Evolutionary conservation across 2,797 vertebrate species (phyloP).

Genomic region (Discoglossus pictus): DNA sequence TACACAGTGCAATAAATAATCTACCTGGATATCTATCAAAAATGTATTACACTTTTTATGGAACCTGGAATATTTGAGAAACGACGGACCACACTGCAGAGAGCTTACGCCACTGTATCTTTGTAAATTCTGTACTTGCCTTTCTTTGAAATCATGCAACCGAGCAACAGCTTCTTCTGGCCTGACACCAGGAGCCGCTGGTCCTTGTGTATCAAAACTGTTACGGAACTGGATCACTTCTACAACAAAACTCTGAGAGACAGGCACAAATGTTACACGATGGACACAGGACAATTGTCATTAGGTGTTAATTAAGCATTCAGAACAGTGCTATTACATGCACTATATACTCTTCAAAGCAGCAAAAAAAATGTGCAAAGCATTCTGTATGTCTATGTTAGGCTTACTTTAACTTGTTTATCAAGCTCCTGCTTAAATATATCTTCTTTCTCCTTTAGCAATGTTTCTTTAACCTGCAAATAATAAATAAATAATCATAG

Average conservation of each 20-base stretch:
- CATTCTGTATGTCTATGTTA: too few relatives aligned
- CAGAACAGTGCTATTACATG: too few relatives aligned
- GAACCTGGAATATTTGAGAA: too few relatives aligned
- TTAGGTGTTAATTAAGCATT: too few relatives aligned
- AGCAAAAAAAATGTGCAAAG: conserved; percentile 2
- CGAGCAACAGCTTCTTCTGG: conserved; percentile 47
- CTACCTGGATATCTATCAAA: too few relatives aligned
- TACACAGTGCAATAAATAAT: too few relatives aligned
- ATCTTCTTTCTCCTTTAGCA: conserved; percentile 41
- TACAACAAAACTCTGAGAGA: conserved; percentile 43
- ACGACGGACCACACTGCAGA: too few relatives aligned
- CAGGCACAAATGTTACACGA: background rate
- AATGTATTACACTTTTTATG: too few relatives aligned
- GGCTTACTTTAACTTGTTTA: conserved; percentile 52
- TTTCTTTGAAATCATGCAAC: conserved; percentile 47
- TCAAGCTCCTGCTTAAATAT: conserved; percentile 51
- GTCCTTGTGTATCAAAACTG: conserved; percentile 49
- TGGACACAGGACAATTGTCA: too few relatives aligned
- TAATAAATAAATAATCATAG: too few relatives aligned
- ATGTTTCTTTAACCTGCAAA: conserved; percentile 37
- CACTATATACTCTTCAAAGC: too few relatives aligned
- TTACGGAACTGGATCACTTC: conserved; percentile 52
- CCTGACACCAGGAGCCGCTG: conserved; percentile 39
- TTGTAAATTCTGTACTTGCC: conserved; percentile 11
- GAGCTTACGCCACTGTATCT: background rate